phyloP scores from a whole-genome alignment of 2,113 vertebrate genomes.

The Gobius niger region DNA sequence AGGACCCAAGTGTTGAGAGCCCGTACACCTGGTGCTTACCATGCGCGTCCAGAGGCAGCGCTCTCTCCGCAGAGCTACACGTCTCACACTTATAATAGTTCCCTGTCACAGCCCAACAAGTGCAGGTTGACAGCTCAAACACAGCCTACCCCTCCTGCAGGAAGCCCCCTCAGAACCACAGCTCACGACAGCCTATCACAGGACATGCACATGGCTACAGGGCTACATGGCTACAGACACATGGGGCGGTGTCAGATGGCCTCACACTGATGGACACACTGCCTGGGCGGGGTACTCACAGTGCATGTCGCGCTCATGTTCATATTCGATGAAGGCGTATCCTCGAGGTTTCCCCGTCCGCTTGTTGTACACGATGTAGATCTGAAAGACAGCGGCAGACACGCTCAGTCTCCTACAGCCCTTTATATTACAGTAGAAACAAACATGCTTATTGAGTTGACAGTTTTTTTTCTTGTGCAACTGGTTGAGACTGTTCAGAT shows the following conservation, averaged over 20 bases:
- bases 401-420: too few species aligned
- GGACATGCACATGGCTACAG: constrained; percentile 42
- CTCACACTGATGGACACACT: background rate
- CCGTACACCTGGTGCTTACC: constrained; percentile 77
- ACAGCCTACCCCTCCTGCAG: constrained; percentile 39
- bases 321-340: constrained; percentile 95
- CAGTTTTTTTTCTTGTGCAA: too few species aligned
- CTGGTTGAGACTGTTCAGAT: too few species aligned
- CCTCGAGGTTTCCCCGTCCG: constrained; percentile 88
- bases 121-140: constrained; percentile 59
- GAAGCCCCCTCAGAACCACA: constrained; percentile 40
- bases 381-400: constrained; percentile 68
- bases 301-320: constrained; percentile 95
- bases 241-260: background rate
- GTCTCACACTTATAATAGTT: constrained; percentile 66
- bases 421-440: too few species aligned
- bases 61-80: constrained; percentile 70
- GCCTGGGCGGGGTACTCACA: constrained; percentile 78
- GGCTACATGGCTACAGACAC: background rate
- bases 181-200: constrained; percentile 28
- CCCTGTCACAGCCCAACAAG: constrained; percentile 67
- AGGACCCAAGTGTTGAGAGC: constrained; percentile 53
- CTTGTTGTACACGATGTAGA: constrained; percentile 95
- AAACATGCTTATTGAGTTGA: too few species aligned
- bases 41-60: constrained; percentile 69